Base-by-base conservation (phyloP, 2,797 vertebrate species). In the Clarias laeviceps region DNA sequence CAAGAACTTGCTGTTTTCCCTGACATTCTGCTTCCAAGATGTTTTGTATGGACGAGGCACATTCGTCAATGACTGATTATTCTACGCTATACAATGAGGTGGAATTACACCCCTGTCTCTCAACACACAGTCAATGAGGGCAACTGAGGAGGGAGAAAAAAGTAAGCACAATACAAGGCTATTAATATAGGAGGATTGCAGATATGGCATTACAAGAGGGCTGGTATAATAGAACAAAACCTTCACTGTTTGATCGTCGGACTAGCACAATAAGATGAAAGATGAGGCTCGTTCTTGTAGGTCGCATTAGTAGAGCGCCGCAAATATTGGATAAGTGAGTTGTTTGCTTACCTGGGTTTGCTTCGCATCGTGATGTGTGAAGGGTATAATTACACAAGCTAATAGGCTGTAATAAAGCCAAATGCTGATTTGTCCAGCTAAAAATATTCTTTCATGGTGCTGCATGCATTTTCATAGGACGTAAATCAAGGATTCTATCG, bases 211-310 rank as follows among this genome's bases (percentile, higher is more conserved):
- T 81, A 84, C 56, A 82, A 65, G 72, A 77, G 64, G 84, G 24
- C 40, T 9, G 69, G 80, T 22, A 7, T 86, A 80, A 82, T 45
- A 56, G 72, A 84, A 86, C 84, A 84, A 84, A 85, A 80, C 82
- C 68, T 57, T 2, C 66, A 69, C 17, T 87, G 86, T 86, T 86
- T 89, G 86, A 89, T 82, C 68, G 69, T 65, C 74, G 69, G 88
- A 83, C 84, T 84, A 80, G 74, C 73, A 82, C 79, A 85, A 73
- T 83, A 80, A 66, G 50, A 80, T 68, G 45, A 82, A 81, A 76
- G 64, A 84, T 29, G 77, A 84, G 66, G 27, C 59, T 80, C 14
- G 45, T 17, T 45, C 61, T 9, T 84, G 24, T 56, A 73, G 77
- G 84, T 84, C 65, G 69, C 29, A 1, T 72, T 82, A 86, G 20